Evolutionary conservation across 2,888 invertebrate genomes (phyloP), one percentile per base, ranked within the genome.

Genomic region (Erpobdella octoculata): DNA sequence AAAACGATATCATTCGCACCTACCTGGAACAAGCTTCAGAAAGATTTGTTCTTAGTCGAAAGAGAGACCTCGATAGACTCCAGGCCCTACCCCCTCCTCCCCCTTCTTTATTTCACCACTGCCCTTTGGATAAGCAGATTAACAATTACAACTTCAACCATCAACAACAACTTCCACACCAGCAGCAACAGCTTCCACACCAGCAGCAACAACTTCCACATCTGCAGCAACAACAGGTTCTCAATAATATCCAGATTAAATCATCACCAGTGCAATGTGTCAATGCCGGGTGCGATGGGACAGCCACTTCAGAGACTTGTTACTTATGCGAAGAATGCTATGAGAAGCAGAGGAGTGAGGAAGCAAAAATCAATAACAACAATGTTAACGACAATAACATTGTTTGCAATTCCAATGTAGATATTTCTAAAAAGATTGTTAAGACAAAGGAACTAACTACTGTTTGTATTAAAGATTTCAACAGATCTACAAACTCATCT

Each of bases 1-100:
- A 90, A 76, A 89, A 90, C 78, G 88, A 89, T 75, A 90, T 91
- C 89, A 87, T 91, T 67, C 87, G 88, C 78, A 91, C 91, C 82
- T 91, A 91, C 80, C 83, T 91, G 48, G 87, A 88, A 75, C 89
- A 89, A 77, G 90, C 91, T 21, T 76, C 80, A 37, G 78, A 80
- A 66, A 83, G 87, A 74, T 88, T 85, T 77, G 77, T 78, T 35
- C 80, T 82, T 68, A 71, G 68, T 41, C 4, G 64, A 35, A 59
- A 36, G 36, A 36, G 37, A 2, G 25, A 53, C 9, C 18, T 21
- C 77, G 78, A 64, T 78, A 79, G 61, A 79, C 77, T 25, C 77
- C 76, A 61, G 78, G 79, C 18, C 4, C 33, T 12, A 8, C 35
- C 35, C 3, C 9, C 25, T 1, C 8, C 31, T 6, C n/a, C 25